Evolutionary conservation across 2,797 vertebrate genomes (phyloP).

Genomic region (Hippocampus kuda): DNA sequence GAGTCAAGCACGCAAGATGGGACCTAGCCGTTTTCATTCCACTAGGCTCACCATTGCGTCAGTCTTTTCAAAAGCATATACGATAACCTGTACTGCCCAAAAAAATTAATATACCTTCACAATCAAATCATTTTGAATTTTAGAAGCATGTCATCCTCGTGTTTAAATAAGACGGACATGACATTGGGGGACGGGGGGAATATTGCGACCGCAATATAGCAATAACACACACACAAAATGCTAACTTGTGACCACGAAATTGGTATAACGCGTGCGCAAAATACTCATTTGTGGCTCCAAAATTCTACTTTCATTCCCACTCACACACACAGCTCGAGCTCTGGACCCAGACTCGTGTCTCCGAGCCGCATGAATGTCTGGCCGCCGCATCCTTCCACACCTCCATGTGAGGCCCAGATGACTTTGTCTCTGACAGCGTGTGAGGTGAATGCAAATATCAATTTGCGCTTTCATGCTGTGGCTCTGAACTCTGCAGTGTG

Average conservation of each 20-base stretch:
- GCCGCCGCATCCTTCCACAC: slow-evolving; percentile 27
- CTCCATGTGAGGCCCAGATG: slow-evolving; percentile 36
- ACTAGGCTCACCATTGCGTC: not conserved
- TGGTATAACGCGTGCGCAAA: not conserved
- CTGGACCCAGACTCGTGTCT: slow-evolving; percentile 14
- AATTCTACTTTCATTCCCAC: not conserved
- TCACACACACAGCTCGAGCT: no score
- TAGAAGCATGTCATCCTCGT: not conserved
- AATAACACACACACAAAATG: no score
- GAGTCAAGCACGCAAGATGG: not conserved
- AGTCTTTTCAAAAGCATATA: no score
- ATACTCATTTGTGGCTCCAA: not conserved
- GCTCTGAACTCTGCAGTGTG: slow-evolving; percentile 19
- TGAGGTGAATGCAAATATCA: slow-evolving; percentile 37
- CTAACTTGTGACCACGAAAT: not conserved
- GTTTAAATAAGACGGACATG: not conserved
- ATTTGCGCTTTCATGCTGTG: slow-evolving; percentile 6
- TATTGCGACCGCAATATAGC: not conserved
- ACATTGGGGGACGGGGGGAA: not conserved
- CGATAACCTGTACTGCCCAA: not conserved
- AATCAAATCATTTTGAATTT: not conserved
- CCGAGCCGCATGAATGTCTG: slow-evolving; percentile 30
- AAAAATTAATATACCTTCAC: not conserved
- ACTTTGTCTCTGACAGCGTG: slow-evolving; percentile 24
- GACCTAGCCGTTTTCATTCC: not conserved